A percentile compares a stretch with the other conserved stretches of the same genome.
These are phyloP conservation scores for Nymphicus hollandicus DNA, from an alignment of 2,113 vertebrate species.

Conservation along the genomic window DNA sequence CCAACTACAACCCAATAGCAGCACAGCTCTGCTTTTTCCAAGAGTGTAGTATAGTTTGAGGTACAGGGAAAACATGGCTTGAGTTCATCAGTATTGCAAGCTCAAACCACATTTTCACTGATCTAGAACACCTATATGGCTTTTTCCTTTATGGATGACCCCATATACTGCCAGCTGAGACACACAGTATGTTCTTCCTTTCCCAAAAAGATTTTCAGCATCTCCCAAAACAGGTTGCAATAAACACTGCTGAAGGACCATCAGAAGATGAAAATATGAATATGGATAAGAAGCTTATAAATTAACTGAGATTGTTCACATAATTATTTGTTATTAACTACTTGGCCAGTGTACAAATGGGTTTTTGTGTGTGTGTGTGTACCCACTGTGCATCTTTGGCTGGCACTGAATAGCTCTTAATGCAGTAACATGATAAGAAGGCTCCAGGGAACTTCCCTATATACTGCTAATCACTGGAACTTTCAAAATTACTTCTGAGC, in stretches of 20 bases:
- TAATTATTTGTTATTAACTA: neutral
- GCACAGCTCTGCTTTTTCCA: neutral
- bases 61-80: neutral
- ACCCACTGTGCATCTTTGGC: neutral
- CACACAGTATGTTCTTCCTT: neutral
- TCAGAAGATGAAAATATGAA: neutral
- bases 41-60: neutral
- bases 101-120: neutral
- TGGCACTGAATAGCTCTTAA: neutral
- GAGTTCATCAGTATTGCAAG: neutral
- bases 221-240: neutral
- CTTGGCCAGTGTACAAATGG: neutral
- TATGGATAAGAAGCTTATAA: neutral
- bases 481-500: neutral
- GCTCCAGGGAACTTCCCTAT: neutral
- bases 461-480: neutral
- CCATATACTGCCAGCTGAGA: neutral
- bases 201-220: neutral
- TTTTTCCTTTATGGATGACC: neutral
- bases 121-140: neutral
- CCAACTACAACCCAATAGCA: neutral
- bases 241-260: neutral
- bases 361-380: neutral
- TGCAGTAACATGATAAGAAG: neutral
- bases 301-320: neutral